A percentile compares a stretch with the other conserved stretches of the same genome.
These are phyloP conservation scores for Melipona bicolor DNA, from an alignment of 2,888 invertebrate genomes.

Conservation along the genomic window DNA sequence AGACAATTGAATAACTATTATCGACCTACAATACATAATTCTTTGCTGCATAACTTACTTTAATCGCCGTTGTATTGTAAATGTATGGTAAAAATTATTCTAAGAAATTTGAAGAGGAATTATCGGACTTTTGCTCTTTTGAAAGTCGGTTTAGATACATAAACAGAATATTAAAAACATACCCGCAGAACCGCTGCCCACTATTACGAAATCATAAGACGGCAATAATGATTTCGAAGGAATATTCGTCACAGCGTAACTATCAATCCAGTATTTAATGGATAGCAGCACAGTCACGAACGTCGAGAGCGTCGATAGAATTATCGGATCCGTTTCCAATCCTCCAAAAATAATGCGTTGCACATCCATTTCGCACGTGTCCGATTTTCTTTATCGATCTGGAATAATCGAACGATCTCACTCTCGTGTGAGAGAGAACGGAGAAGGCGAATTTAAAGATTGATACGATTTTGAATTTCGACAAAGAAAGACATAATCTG, in stretches of 20 bases:
- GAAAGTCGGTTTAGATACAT: too few relatives aligned
- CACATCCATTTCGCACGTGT: not conserved
- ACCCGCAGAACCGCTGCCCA: conserved; percentile 4
- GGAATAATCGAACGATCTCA: not conserved
- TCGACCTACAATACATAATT: too few relatives aligned
- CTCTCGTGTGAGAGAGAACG: too few relatives aligned
- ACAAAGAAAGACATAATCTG: too few relatives aligned
- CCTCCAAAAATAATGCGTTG: not conserved
- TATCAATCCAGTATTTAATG: not conserved
- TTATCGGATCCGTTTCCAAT: not conserved
- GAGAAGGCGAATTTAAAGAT: too few relatives aligned
- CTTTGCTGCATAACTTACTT: too few relatives aligned
- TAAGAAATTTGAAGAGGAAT: too few relatives aligned
- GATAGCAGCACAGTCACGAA: not conserved
- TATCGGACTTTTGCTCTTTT: too few relatives aligned
- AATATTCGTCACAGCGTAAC: not conserved
- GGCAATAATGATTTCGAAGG: not conserved
- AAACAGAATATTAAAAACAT: not conserved
- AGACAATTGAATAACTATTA: too few relatives aligned
- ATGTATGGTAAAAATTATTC: too few relatives aligned
- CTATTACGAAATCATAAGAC: not conserved
- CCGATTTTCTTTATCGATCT: not conserved
- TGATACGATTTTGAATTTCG: too few relatives aligned
- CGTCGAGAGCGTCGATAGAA: not conserved
- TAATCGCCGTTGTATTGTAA: too few relatives aligned